Percentiles rank a stretch among this genome's conserved stretches.
Evolutionary conservation across 2,888 invertebrate species (phyloP).

Genomic region (Flexamia atlantica): DNA sequence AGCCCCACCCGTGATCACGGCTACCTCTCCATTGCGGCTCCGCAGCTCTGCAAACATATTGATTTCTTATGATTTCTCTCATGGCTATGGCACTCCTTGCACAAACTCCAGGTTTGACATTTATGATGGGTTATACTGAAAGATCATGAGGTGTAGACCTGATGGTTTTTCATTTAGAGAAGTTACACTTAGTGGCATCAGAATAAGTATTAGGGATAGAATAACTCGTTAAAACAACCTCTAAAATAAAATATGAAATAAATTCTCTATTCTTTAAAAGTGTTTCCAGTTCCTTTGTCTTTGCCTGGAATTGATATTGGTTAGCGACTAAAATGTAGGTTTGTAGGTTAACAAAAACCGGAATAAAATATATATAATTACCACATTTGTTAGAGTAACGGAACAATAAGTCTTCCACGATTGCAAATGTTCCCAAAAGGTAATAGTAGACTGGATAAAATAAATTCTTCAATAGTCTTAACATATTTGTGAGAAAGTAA

Average conservation of each 20-base stretch:
- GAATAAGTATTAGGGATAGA: too few species aligned
- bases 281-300: too few species aligned
- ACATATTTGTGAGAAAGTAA: background rate
- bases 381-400: slow-evolving; percentile 78
- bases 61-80: background rate
- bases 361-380: slow-evolving; percentile 70
- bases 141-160: background rate
- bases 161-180: background rate
- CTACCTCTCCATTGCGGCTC: slow-evolving; percentile 82
- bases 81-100: background rate
- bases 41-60: slow-evolving; percentile 78
- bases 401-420: slow-evolving; percentile 80
- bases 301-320: too few species aligned
- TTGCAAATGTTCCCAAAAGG: slow-evolving; percentile 78
- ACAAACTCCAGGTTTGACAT: background rate
- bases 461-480: background rate
- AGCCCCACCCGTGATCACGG: slow-evolving; percentile 92
- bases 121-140: background rate
- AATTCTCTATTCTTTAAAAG: background rate
- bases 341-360: slow-evolving; percentile 6
- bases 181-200: background rate
- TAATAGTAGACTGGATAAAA: slow-evolving; percentile 79
- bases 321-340: background rate
- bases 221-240: too few species aligned
- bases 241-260: background rate